phyloP scores from a whole-genome alignment of 2,888 invertebrate genomes.

The Macrosoma leucophasiata region DNA sequence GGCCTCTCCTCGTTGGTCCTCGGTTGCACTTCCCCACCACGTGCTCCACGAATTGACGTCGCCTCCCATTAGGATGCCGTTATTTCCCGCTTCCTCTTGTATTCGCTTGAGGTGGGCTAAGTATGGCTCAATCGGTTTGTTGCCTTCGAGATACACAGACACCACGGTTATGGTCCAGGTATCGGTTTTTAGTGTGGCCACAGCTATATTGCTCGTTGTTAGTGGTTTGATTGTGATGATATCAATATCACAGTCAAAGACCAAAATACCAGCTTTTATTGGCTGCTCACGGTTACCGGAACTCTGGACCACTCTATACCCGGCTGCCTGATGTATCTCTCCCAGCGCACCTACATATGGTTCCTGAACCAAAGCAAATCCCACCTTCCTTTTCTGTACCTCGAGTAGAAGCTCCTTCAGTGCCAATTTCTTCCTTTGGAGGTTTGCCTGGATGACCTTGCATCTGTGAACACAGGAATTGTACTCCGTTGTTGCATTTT shows the following conservation, averaged over 20 bases:
- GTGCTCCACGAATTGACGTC: slow-evolving; percentile 24
- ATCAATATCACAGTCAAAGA: slow-evolving; percentile 2
- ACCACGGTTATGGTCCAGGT: slow-evolving; percentile 3
- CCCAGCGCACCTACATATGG: neutral
- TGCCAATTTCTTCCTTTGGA: slow-evolving; percentile 8
- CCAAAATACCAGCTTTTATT: slow-evolving; percentile 3
- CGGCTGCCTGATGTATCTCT: neutral
- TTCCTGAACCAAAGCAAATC: neutral
- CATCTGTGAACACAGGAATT: neutral
- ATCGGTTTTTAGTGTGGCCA: neutral
- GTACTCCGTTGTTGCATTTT: too few species aligned
- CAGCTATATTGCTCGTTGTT: slow-evolving; percentile 6
- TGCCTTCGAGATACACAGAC: slow-evolving; percentile 10
- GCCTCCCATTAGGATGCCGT: slow-evolving; percentile 19
- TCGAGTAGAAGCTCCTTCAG: slow-evolving; percentile 6
- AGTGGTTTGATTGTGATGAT: neutral
- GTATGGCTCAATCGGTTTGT: slow-evolving; percentile 10
- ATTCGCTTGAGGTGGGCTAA: slow-evolving; percentile 1
- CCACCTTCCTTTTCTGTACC: neutral
- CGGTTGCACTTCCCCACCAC: slow-evolving; percentile 22
- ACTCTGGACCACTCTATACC: neutral
- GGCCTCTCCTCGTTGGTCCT: slow-evolving; percentile 17
- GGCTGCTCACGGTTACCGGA: neutral
- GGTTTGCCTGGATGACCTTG: slow-evolving; percentile 8
- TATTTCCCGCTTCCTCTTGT: neutral